Base-by-base conservation (phyloP, 2,797 vertebrate species). In the Sebastes umbrosus region DNA sequence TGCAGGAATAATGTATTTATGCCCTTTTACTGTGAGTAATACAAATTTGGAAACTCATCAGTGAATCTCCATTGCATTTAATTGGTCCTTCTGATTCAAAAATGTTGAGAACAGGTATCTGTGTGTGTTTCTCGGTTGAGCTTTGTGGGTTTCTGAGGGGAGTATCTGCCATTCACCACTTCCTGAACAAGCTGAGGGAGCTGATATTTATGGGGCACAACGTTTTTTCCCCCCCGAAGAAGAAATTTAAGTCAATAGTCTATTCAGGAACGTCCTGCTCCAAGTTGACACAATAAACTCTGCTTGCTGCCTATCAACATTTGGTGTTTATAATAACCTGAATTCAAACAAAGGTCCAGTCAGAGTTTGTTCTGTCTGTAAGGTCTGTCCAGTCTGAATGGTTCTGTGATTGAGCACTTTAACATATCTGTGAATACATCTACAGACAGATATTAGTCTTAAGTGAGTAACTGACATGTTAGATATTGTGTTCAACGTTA, bases 91-190 rank as follows among this genome's bases (percentile, higher is more conserved):
- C 29, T 52, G 62, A 72, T 80, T 34, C 5, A 59, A 2, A 24
- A 22, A 24, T 46, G 32, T 18, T 20, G 50, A 57, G 29, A 11
- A 16, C 70, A 59, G 55, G 52, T 52, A 39, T 66, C 14, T 82
- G 43, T 83, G 72, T 80, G 75, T 77, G 75, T 60, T 86, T 36
- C 66, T 75, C 36, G 71, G 25, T 69, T 25, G 57, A 54, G 83
- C 36, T 81, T 57, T 31, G 57, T 18, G 84, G 81, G 76, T 82
- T 83, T 87, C 82, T 90, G 78, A 88, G 82, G 70, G 80, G 90
- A 87, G 88, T 82, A 77, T 91, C 77, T 91, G 89, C 88, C 84
- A 88, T 90, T 88, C 82, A 88, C 90, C 88, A 88, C 87, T 91
- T 95, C 94, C 91, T 93, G 84, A 84, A 84, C 77, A 63, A 20